Conservation (phyloP, 64 coral and sea anemone species). For the Dendronephthya gigantea region DNA sequence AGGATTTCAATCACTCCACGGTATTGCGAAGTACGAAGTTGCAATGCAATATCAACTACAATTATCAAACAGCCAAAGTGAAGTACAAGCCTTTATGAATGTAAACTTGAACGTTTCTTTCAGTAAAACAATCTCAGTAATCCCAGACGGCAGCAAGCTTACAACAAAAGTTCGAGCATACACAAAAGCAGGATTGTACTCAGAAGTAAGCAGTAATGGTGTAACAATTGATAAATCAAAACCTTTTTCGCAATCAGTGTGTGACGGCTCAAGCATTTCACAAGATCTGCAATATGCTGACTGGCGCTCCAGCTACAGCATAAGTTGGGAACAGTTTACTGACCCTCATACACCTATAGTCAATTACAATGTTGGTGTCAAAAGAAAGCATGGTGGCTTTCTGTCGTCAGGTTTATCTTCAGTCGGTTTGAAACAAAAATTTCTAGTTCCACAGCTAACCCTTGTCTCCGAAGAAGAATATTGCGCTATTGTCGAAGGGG, state of each 20-base stretch:
- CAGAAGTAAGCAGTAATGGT: slow-evolving; percentile 52
- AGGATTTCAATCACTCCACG: slow-evolving; percentile 41
- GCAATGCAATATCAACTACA: neutral
- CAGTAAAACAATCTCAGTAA: slow-evolving; percentile 1
- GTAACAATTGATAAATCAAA: slow-evolving; percentile 55
- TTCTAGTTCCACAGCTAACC: slow-evolving; percentile 21
- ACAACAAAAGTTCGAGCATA: slow-evolving; percentile 31
- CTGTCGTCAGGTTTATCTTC: slow-evolving; percentile 32
- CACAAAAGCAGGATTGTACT: slow-evolving; percentile 67
- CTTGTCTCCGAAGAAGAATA: slow-evolving; percentile 45
- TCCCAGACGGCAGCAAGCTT: slow-evolving; percentile 41
- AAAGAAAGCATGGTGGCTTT: slow-evolving; percentile 19
- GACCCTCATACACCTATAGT: too few relatives aligned
- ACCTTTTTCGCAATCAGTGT: slow-evolving; percentile 17
- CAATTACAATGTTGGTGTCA: too few relatives aligned
- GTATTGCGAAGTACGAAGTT: slow-evolving; percentile 41
- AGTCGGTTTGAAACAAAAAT: neutral
- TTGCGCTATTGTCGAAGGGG: slow-evolving; percentile 54
- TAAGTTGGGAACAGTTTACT: neutral
- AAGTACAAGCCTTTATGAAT: slow-evolving; percentile 34
- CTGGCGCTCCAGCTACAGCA: too few relatives aligned
- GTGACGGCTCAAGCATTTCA: slow-evolving; percentile 4
- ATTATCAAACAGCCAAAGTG: neutral
- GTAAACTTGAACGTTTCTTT: slow-evolving; percentile 30
- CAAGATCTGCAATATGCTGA: slow-evolving; percentile 37